A percentile compares a stretch with the other conserved stretches of the same genome.
phyloP scores from a whole-genome alignment of 2,797 vertebrate species.

The Hirundo rustica region DNA sequence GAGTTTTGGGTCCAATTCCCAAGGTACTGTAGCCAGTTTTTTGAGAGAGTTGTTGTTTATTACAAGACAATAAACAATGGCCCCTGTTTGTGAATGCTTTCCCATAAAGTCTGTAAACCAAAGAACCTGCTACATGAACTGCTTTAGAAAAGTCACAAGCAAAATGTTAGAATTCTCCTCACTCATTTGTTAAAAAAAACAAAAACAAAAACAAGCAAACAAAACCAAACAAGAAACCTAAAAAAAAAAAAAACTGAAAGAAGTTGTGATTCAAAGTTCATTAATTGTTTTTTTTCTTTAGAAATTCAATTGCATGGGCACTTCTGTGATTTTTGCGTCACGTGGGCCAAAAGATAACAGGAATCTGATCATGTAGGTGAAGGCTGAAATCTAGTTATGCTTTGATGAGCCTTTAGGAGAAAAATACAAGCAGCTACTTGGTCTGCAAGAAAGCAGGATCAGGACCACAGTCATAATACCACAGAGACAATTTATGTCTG shows the following conservation, averaged over 20 bases:
- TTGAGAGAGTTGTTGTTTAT: neutral
- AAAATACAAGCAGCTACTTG: neutral
- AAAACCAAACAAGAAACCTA: too few species aligned
- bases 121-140: neutral
- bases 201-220: too few species aligned
- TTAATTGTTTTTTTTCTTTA: neutral
- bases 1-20: neutral
- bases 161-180: neutral
- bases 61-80: neutral
- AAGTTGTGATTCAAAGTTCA: neutral
- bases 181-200: neutral
- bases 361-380: neutral
- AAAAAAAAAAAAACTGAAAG: neutral
- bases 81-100: neutral
- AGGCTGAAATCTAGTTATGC: neutral
- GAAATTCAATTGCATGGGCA: neutral
- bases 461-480: neutral
- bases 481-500: neutral
- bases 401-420: neutral
- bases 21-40: neutral
- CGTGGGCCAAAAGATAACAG: neutral
- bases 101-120: neutral
- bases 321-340: neutral
- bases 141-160: neutral
- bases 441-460: neutral